Evolutionary conservation across 2,888 invertebrate genomes (phyloP).

Genomic region (Patella ulyssiponensis): DNA sequence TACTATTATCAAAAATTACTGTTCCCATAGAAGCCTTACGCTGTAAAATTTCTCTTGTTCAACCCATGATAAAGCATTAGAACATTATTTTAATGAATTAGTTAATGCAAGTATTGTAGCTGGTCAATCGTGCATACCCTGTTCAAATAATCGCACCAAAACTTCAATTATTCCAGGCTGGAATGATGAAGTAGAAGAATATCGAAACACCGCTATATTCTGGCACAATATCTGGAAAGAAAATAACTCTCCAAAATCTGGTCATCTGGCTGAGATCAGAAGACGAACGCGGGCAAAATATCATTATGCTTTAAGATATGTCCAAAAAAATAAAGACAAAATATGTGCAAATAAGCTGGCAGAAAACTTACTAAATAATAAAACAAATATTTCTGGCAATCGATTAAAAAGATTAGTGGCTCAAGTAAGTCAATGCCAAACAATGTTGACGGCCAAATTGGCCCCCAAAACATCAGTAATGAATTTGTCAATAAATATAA

Average conservation of each 20-base stretch:
- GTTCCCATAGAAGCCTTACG: background rate
- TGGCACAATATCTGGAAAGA: constrained; percentile 3
- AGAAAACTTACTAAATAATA: constrained; percentile 10
- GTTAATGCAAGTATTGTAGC: background rate
- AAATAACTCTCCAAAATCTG: background rate
- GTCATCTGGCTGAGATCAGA: background rate
- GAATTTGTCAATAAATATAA: background rate
- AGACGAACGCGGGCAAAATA: background rate
- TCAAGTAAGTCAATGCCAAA: background rate
- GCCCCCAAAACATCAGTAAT: background rate
- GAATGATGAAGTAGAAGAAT: background rate
- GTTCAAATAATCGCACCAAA: background rate
- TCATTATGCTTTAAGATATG: background rate
- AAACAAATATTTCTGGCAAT: background rate
- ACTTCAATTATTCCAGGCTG: background rate
- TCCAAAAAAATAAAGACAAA: background rate
- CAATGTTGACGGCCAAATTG: background rate
- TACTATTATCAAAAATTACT: background rate
- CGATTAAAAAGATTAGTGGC: background rate
- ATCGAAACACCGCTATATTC: background rate
- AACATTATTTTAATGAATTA: background rate
- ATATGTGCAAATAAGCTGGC: constrained; percentile 5
- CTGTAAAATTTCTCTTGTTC: constrained; percentile 8
- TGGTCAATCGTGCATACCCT: background rate
- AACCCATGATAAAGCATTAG: background rate